Conservation (phyloP, 2,888 invertebrate genomes). For the Cabera pusaria region DNA sequence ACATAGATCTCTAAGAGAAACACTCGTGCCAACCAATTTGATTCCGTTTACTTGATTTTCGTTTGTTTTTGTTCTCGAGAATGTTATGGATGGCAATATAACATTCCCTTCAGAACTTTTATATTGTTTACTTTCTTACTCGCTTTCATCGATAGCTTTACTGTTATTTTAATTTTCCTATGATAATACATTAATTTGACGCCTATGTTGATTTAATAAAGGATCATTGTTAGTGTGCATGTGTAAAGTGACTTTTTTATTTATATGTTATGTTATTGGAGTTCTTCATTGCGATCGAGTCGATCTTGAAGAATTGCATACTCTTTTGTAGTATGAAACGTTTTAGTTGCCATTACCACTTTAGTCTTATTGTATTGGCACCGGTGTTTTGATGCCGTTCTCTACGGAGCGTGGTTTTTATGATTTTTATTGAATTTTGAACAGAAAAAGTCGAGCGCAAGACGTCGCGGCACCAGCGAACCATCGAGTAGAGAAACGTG, state of each 20-base stretch:
- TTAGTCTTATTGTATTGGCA: slow-evolving; percentile 81
- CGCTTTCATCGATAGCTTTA: slow-evolving; percentile 75
- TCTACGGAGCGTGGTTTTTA: slow-evolving; percentile 42
- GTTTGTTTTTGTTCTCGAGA: slow-evolving; percentile 49
- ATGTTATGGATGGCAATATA: slow-evolving; percentile 75
- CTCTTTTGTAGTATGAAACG: slow-evolving; percentile 54
- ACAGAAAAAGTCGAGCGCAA: slow-evolving; percentile 76
- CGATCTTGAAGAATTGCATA: slow-evolving; percentile 51
- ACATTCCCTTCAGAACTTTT: slow-evolving; percentile 42
- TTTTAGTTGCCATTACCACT: slow-evolving; percentile 78
- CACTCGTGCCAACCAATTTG: slow-evolving; percentile 71
- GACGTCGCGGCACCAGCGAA: slow-evolving; percentile 66
- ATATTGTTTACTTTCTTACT: slow-evolving; percentile 35
- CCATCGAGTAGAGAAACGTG: slow-evolving; percentile 68
- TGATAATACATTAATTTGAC: slow-evolving; percentile 50
- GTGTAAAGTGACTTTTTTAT: slow-evolving; percentile 65
- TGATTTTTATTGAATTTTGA: slow-evolving; percentile 53
- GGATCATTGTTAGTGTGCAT: slow-evolving; percentile 69
- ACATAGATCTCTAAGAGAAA: slow-evolving; percentile 51
- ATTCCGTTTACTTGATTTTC: slow-evolving; percentile 31
- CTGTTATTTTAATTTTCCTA: slow-evolving; percentile 44
- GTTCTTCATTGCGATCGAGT: slow-evolving; percentile 45
- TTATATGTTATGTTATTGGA: slow-evolving; percentile 46
- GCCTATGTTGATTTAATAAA: slow-evolving; percentile 53
- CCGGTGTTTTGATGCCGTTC: slow-evolving; percentile 65